These are phyloP conservation scores for Coptotermes formosanus DNA, from an alignment of 1,140 invertebrate species.

Conservation along the genomic window DNA sequence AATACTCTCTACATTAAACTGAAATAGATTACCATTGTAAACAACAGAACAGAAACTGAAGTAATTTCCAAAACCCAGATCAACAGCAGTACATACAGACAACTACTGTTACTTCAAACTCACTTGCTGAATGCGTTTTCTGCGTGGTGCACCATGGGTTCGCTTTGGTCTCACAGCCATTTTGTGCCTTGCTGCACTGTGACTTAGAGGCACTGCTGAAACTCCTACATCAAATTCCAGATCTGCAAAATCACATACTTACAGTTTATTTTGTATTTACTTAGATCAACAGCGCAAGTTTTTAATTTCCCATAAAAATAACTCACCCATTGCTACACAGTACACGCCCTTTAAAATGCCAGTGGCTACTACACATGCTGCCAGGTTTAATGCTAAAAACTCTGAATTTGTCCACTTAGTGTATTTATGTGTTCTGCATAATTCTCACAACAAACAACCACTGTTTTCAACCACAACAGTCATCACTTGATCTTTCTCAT, in stretches of 20 bases:
- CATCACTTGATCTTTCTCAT: too few species aligned
- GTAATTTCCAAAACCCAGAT: too few species aligned
- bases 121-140: slow-evolving; percentile 59
- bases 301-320: not conserved
- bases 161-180: slow-evolving; percentile 72
- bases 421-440: too few species aligned
- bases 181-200: slow-evolving; percentile 74
- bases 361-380: not conserved
- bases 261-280: not conserved
- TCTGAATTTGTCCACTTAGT: too few species aligned
- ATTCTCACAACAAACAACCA: too few species aligned
- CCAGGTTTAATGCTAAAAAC: too few species aligned
- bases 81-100: too few species aligned
- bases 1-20: too few species aligned
- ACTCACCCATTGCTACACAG: not conserved
- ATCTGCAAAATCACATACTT: slow-evolving; percentile 17
- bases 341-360: not conserved
- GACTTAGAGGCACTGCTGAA: slow-evolving; percentile 61
- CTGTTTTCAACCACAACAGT: too few species aligned
- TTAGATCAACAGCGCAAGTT: not conserved
- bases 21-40: too few species aligned
- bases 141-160: slow-evolving; percentile 66
- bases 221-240: slow-evolving; percentile 34
- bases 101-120: not conserved
- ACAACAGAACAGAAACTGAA: too few species aligned